Conservation (phyloP, 1,140 invertebrate species). For the Orussus abietinus region DNA sequence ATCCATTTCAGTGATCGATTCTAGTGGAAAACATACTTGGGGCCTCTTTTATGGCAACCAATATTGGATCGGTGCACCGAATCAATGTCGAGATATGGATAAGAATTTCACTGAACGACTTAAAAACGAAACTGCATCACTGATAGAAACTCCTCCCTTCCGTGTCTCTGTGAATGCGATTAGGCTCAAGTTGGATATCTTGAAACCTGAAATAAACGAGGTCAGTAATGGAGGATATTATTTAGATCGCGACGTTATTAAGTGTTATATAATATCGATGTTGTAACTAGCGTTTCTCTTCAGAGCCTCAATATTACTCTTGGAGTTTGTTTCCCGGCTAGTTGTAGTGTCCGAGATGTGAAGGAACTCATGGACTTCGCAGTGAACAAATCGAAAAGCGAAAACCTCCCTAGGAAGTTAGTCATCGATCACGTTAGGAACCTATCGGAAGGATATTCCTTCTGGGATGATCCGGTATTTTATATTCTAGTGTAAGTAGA, state of each 20-base stretch:
- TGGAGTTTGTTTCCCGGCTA: conserved; percentile 40
- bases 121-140: neutral
- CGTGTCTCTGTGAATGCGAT: conserved; percentile 24
- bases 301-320: conserved; percentile 34
- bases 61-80: conserved; percentile 40
- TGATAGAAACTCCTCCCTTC: conserved; percentile 23
- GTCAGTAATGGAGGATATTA: conserved; percentile 10
- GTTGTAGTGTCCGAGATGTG: conserved; percentile 32
- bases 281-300: conserved; percentile 12
- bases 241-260: too few species aligned
- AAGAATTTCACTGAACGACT: conserved; percentile 14
- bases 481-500: conserved; percentile 35
- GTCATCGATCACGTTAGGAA: conserved; percentile 26
- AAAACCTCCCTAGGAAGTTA: conserved; percentile 24
- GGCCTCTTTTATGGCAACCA: conserved; percentile 38
- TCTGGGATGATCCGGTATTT: conserved; percentile 35
- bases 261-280: too few species aligned
- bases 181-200: conserved; percentile 20
- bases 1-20: conserved; percentile 43
- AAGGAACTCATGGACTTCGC: conserved; percentile 23
- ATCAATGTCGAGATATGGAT: conserved; percentile 35
- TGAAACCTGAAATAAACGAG: conserved; percentile 14
- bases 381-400: conserved; percentile 10
- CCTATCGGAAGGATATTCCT: conserved; percentile 27
- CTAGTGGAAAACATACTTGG: conserved; percentile 37